phyloP scores from a whole-genome alignment of 2,113 vertebrate species.

The Kobus ellipsiprymnus region DNA sequence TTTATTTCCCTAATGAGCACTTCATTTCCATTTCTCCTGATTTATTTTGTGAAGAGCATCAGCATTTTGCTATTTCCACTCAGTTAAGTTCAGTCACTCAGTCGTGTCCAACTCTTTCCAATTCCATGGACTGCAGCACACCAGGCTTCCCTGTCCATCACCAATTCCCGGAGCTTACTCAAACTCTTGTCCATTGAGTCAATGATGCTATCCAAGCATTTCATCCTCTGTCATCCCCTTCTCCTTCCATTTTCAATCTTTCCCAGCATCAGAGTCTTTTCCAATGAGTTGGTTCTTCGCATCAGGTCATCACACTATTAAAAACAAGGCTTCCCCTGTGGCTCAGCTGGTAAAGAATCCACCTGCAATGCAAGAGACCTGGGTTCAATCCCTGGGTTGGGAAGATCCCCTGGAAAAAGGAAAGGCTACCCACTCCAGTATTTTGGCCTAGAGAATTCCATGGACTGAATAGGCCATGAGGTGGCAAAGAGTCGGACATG shows the following conservation, averaged over 20 bases:
- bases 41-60: neutral
- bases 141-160: neutral
- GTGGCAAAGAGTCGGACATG: neutral
- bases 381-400: neutral
- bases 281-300: rapidly evolving
- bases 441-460: neutral
- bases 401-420: neutral
- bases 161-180: neutral
- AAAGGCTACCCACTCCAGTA: neutral
- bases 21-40: neutral
- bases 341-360: neutral
- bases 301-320: neutral
- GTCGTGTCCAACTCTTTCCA: neutral
- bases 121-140: neutral
- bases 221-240: too few species aligned
- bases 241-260: neutral
- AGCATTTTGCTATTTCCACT: neutral
- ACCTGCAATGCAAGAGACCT: neutral
- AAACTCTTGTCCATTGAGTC: neutral
- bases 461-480: neutral
- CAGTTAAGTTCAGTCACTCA: neutral
- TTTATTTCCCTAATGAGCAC: neutral
- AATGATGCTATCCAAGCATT: too few species aligned
- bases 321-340: neutral
- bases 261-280: neutral